These are phyloP conservation scores for Enhydra lutris DNA, from an alignment of 2,113 vertebrate species.

Conservation along the genomic window DNA sequence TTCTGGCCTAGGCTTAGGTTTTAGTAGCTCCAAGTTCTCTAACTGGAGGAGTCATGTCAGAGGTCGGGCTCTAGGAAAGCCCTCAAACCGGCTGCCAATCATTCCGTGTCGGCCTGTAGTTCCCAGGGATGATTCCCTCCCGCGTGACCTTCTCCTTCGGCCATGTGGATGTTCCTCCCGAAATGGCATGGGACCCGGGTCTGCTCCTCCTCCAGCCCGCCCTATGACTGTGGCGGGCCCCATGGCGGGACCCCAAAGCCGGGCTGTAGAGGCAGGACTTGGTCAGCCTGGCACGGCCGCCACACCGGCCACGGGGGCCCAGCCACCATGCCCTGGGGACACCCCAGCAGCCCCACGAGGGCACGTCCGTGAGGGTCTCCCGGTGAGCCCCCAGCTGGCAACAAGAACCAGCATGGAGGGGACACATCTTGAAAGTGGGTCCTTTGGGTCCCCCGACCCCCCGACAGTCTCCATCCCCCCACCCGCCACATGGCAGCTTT, in stretches of 20 bases:
- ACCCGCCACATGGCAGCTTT: neutral
- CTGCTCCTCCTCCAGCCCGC: neutral
- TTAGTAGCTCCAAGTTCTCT: neutral
- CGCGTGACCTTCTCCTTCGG: too few species aligned
- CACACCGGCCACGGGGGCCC: neutral
- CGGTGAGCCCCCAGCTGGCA: neutral
- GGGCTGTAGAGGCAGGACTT: neutral
- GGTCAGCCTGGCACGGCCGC: neutral
- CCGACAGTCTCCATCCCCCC: neutral
- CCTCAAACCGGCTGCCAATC: neutral
- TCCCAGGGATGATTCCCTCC: neutral
- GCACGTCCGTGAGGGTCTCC: neutral
- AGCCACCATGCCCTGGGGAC: neutral
- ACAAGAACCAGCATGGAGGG: neutral
- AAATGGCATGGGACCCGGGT: neutral
- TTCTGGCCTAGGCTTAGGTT: neutral
- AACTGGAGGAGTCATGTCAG: neutral
- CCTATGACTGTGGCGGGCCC: neutral
- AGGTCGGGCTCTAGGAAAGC: neutral
- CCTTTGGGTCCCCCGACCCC: neutral
- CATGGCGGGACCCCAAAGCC: neutral
- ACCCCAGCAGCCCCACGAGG: neutral
- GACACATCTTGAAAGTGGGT: neutral
- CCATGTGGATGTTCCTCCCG: neutral
- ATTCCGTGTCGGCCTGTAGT: neutral